These are phyloP conservation scores for Xestia rhomboidea DNA, from an alignment of 2,888 invertebrate species.

Conservation along the genomic window DNA sequence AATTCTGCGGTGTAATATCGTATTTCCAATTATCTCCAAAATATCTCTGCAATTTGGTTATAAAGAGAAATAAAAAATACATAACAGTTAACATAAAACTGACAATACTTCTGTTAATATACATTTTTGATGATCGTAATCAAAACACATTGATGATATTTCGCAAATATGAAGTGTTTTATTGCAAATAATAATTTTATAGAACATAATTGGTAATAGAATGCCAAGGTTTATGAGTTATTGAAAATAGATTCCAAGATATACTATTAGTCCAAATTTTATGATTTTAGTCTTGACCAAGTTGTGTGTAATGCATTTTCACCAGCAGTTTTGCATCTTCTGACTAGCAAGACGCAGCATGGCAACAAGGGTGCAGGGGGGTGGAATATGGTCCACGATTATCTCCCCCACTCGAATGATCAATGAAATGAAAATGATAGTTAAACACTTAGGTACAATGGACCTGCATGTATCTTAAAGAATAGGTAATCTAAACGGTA, in stretches of 20 bases:
- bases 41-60: slow-evolving; percentile 42
- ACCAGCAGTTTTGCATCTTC: background rate
- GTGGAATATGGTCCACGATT: background rate
- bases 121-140: slow-evolving; percentile 53
- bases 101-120: slow-evolving; percentile 44
- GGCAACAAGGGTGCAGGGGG: background rate
- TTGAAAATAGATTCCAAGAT: slow-evolving; percentile 12
- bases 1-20: background rate
- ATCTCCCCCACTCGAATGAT: background rate
- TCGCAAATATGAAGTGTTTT: slow-evolving; percentile 52
- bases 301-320: background rate
- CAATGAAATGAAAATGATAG: background rate
- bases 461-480: background rate
- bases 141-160: slow-evolving; percentile 44
- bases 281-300: slow-evolving; percentile 19
- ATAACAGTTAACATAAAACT: slow-evolving; percentile 39
- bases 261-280: slow-evolving; percentile 11
- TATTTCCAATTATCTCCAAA: slow-evolving; percentile 12
- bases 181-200: slow-evolving; percentile 54
- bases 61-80: slow-evolving; percentile 45
- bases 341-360: background rate
- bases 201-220: slow-evolving; percentile 35
- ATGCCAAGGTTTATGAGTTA: slow-evolving; percentile 52
- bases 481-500: background rate
- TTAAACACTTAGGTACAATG: background rate